phyloP scores from a whole-genome alignment of 2,113 vertebrate genomes.

The Dicentrarchus labrax region DNA sequence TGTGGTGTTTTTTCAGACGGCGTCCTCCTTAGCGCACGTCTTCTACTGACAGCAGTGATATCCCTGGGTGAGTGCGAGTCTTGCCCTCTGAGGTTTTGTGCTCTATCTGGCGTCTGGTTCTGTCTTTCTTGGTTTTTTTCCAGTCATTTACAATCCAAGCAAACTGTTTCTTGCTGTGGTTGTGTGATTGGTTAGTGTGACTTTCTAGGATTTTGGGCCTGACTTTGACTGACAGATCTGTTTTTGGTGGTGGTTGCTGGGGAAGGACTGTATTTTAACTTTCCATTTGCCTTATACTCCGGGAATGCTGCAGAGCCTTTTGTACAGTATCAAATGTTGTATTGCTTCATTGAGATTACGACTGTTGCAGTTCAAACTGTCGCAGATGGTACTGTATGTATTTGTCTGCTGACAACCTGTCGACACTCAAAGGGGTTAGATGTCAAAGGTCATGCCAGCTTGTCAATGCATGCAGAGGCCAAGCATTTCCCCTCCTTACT shows the following conservation, averaged over 20 bases:
- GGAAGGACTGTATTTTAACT: conserved; percentile 14
- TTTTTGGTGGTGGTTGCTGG: neutral
- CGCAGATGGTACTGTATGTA: neutral
- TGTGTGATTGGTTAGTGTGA: conserved; percentile 36
- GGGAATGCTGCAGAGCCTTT: conserved; percentile 20
- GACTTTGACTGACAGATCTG: conserved; percentile 36
- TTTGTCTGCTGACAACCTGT: neutral
- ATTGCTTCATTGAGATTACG: neutral
- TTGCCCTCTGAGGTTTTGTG: conserved; percentile 12
- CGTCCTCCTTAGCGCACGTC: conserved; percentile 46
- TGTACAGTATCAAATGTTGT: conserved; percentile 1
- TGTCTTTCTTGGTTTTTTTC: conserved; percentile 10
- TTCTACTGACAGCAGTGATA: conserved; percentile 51
- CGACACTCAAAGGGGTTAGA: conserved; percentile 24
- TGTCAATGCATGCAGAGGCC: conserved; percentile 68
- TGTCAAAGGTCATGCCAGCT: conserved; percentile 74
- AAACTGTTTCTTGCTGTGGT: conserved; percentile 28
- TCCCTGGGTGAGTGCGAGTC: conserved; percentile 44
- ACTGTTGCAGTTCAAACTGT: neutral
- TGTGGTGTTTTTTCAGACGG: conserved; percentile 61
- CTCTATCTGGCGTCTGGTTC: conserved; percentile 36
- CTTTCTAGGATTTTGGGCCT: conserved; percentile 19
- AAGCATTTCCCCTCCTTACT: conserved; percentile 78
- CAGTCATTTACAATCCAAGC: conserved; percentile 27
- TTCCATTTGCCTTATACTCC: conserved; percentile 42